A percentile compares a stretch with the other conserved stretches of the same genome.
These are phyloP conservation scores for Phyllotreta cruciferae DNA, from an alignment of 2,888 invertebrate genomes.

Conservation along the genomic window DNA sequence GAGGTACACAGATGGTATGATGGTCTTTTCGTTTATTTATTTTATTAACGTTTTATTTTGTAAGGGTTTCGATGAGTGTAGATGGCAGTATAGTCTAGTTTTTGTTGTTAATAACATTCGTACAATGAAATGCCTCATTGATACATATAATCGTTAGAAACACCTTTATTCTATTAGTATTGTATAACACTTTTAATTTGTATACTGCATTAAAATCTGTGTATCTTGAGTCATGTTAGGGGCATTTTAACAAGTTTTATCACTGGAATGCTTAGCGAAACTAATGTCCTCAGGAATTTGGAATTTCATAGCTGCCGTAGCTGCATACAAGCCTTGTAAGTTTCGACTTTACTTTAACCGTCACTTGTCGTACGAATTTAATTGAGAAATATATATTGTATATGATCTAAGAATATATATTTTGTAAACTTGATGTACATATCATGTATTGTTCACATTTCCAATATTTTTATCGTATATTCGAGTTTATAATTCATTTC, in stretches of 20 bases:
- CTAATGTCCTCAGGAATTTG: conserved; percentile 18
- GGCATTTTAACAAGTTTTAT: conserved; percentile 27
- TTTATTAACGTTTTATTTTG: not conserved
- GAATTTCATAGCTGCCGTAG: conserved; percentile 18
- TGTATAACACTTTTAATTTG: not conserved
- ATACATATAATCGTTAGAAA: too few species aligned
- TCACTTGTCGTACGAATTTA: not conserved
- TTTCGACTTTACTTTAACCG: conserved; percentile 19
- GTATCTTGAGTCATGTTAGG: conserved; percentile 12
- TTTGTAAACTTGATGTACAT: conserved; percentile 12
- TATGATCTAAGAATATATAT: conserved; percentile 8
- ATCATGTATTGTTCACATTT: not conserved
- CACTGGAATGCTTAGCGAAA: conserved; percentile 23
- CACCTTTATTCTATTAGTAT: not conserved
- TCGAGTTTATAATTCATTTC: too few species aligned
- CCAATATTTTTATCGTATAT: not conserved
- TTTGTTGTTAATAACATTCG: too few species aligned
- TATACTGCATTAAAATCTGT: conserved; percentile 8
- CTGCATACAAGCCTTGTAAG: conserved; percentile 19
- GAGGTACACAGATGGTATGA: conserved; percentile 1
- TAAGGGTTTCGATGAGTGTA: too few species aligned
- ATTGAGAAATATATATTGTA: conserved; percentile 8
- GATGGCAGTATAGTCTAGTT: too few species aligned
- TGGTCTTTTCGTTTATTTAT: not conserved
- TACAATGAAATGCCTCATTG: too few species aligned